These are phyloP conservation scores for Penaeus vannamei DNA, from an alignment of 1,140 invertebrate species.

Conservation along the genomic window DNA sequence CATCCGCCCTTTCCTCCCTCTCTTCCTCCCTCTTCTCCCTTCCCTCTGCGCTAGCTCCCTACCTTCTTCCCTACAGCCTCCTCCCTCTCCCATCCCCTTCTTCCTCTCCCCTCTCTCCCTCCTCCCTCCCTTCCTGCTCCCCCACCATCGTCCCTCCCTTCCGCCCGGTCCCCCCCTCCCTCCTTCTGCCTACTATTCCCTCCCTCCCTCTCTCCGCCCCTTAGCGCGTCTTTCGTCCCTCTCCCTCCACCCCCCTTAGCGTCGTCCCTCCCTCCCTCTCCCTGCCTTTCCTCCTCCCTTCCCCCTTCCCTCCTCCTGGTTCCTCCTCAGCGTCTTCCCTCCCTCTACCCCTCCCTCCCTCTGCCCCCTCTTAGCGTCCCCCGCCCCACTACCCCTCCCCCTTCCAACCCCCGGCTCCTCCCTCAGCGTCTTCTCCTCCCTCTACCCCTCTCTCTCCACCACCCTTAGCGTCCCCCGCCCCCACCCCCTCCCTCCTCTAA, in stretches of 20 bases:
- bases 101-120: neutral
- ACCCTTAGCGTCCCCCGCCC: neutral
- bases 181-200: no score
- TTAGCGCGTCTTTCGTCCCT: neutral
- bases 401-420: no score
- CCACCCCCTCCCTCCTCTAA: neutral
- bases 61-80: neutral
- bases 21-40: no score
- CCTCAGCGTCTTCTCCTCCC: neutral
- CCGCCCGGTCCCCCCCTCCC: no score
- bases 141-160: neutral
- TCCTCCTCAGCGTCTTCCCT: neutral
- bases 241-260: neutral
- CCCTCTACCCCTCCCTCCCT: no score
- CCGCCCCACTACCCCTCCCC: neutral
- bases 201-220: neutral
- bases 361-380: neutral
- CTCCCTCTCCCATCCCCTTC: neutral
- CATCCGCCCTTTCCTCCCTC: no score
- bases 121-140: neutral
- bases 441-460: neutral
- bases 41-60: neutral
- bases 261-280: neutral
- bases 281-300: neutral
- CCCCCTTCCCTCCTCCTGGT: neutral